These are phyloP conservation scores for Ormyrus labotus DNA, from an alignment of 2,888 invertebrate species.

Conservation along the genomic window DNA sequence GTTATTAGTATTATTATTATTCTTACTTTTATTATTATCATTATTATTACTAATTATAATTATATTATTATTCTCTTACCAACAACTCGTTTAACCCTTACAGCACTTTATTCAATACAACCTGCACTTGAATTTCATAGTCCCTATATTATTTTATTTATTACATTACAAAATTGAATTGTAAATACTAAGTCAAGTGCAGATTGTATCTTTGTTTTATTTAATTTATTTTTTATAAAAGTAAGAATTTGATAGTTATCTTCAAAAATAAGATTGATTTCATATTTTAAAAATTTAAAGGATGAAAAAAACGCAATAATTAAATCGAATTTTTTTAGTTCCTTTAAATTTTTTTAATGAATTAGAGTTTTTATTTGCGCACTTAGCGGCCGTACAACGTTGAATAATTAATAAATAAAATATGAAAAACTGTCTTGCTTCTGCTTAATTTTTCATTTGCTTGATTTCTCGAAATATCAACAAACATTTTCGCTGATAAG, in stretches of 20 bases:
- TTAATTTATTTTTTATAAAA: constrained; percentile 28
- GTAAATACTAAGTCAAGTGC: constrained; percentile 45
- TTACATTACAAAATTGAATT: neutral
- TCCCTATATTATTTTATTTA: neutral
- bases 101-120: constrained; percentile 47
- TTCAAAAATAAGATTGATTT: constrained; percentile 11
- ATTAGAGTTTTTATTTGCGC: neutral
- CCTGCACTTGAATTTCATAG: constrained; percentile 46
- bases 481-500: constrained; percentile 2
- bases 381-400: neutral
- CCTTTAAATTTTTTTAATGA: neutral
- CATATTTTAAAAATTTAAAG: constrained; percentile 6
- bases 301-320: neutral
- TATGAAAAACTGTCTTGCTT: constrained; percentile 38
- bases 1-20: constrained; percentile 55
- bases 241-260: constrained; percentile 43
- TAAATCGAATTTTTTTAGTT: too few relatives aligned
- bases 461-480: neutral
- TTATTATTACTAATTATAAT: constrained; percentile 58
- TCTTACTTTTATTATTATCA: constrained; percentile 26
- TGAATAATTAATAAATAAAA: constrained; percentile 4
- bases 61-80: constrained; percentile 41
- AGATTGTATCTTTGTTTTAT: constrained; percentile 45
- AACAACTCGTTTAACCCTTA: neutral
- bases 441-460: constrained; percentile 41